A percentile compares a stretch with the other conserved stretches of the same genome.
Evolutionary conservation across 2,797 vertebrate genomes (phyloP).

Genomic region (Falco rusticolus): DNA sequence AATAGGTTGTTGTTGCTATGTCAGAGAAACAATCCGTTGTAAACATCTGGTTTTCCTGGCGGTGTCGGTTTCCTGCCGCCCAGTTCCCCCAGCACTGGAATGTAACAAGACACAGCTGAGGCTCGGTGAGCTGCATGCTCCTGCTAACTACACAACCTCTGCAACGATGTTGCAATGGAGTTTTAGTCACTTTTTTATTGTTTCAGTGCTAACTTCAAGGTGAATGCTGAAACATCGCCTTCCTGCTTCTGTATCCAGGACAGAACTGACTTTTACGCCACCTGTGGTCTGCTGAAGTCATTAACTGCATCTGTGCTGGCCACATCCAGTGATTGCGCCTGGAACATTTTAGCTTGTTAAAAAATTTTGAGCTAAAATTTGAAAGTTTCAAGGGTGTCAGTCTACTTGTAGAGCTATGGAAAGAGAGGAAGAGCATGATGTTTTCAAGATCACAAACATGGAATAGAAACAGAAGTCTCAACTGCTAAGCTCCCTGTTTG

Average conservation of each 20-base stretch:
- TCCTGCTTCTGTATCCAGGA: background rate
- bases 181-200: background rate
- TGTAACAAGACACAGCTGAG: background rate
- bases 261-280: background rate
- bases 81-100: background rate
- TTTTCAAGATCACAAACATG: background rate
- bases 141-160: background rate
- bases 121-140: background rate
- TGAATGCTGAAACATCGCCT: rapidly evolving
- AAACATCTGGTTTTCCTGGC: background rate
- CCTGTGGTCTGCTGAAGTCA: background rate
- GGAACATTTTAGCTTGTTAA: background rate
- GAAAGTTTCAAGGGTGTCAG: background rate
- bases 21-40: background rate
- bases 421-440: background rate
- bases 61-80: background rate
- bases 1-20: background rate
- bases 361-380: background rate
- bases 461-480: background rate
- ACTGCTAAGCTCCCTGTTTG: background rate
- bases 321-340: background rate
- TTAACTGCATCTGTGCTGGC: rapidly evolving
- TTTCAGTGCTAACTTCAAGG: background rate
- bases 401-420: background rate
- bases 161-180: background rate